A percentile compares a stretch with the other conserved stretches of the same genome.
phyloP scores from a whole-genome alignment of 2,113 vertebrate genomes.

The Morone chrysops region DNA sequence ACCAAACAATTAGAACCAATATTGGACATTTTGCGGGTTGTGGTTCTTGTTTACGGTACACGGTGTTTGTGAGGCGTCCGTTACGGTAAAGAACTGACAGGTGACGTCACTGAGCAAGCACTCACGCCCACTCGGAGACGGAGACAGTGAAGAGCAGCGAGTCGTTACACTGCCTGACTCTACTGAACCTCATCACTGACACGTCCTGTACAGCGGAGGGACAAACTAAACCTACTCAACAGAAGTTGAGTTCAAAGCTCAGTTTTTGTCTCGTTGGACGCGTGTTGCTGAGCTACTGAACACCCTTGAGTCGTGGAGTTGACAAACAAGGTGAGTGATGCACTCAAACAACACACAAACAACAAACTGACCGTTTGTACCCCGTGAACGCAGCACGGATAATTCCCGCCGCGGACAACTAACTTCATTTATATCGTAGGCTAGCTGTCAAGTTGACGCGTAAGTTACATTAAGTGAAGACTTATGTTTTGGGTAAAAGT shows the following conservation, averaged over 20 bases:
- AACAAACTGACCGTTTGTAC: not conserved
- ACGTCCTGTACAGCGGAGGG: not conserved
- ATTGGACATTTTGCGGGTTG: not conserved
- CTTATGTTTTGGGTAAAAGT: not conserved
- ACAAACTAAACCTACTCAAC: not conserved
- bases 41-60: slow-evolving; percentile 2
- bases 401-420: not conserved
- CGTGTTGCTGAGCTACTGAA: not conserved
- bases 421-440: not conserved
- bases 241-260: not conserved
- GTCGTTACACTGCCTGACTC: slow-evolving; percentile 3
- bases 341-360: not conserved
- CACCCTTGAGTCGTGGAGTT: not conserved
- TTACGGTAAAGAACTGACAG: slow-evolving; percentile 50
- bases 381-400: not conserved
- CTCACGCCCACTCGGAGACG: slow-evolving; percentile 49
- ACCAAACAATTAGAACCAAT: no score
- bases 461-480: accelerated
- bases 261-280: not conserved
- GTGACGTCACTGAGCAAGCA: slow-evolving; percentile 4
- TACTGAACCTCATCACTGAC: no score
- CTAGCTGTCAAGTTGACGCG: not conserved
- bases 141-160: not conserved
- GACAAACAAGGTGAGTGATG: slow-evolving; percentile 49
- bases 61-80: not conserved